Percentiles rank a stretch among this genome's conserved stretches.
Evolutionary conservation across 1,140 invertebrate species (phyloP).

Genomic region (Drosophila nikananu): DNA sequence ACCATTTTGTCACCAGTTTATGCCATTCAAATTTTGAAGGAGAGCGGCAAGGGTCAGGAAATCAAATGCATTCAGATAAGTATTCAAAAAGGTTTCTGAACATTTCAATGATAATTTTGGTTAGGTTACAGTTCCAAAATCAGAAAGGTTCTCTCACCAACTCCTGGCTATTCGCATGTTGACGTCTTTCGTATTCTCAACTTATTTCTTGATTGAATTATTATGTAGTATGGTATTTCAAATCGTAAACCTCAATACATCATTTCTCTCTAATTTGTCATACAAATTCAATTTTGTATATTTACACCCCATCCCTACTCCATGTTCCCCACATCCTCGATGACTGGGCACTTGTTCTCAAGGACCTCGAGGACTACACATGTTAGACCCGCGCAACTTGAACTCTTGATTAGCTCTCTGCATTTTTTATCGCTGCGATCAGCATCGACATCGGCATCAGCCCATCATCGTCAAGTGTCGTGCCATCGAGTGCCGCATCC

Average conservation of each 20-base stretch:
- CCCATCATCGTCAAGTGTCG: constrained; percentile 57
- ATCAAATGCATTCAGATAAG: constrained; percentile 8
- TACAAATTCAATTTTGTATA: not conserved
- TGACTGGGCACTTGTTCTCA: constrained; percentile 50
- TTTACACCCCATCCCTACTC: not conserved
- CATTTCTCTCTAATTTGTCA: too few relatives aligned
- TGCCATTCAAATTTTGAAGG: constrained; percentile 38
- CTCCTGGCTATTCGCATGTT: not conserved
- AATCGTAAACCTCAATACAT: not conserved
- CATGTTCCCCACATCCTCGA: constrained; percentile 15
- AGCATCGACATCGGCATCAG: constrained; percentile 26
- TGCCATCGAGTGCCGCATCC: constrained; percentile 50
- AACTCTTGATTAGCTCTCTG: constrained; percentile 65
- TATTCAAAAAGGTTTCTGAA: not conserved
- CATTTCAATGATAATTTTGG: not conserved
- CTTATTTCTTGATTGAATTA: not conserved
- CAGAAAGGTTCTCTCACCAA: not conserved
- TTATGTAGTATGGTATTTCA: not conserved
- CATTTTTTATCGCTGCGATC: constrained; percentile 60
- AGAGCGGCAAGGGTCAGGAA: constrained; percentile 6
- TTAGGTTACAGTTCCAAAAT: not conserved
- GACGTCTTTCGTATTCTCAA: not conserved
- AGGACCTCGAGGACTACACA: constrained; percentile 52
- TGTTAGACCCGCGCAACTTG: constrained; percentile 42
- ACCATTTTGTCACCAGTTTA: constrained; percentile 34